These are phyloP conservation scores for Oscheius myriophilus DNA, from an alignment of 2,888 invertebrate species.

Conservation along the genomic window DNA sequence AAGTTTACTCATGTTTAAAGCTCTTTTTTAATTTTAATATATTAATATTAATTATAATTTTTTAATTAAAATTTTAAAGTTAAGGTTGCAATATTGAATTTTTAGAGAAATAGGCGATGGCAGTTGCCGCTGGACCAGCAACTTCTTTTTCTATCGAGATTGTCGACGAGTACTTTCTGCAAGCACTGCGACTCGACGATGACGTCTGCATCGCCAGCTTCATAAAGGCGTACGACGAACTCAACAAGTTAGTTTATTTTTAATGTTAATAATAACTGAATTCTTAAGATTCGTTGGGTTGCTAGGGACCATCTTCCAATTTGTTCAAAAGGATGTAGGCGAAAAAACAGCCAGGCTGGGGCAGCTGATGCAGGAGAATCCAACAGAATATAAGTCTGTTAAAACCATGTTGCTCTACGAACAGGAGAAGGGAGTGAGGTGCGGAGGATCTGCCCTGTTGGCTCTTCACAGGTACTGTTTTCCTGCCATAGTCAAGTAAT, in stretches of 20 bases:
- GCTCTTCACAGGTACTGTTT: constrained; percentile 39
- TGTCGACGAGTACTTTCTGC: background rate
- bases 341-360: constrained; percentile 38
- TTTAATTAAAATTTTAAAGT: no score
- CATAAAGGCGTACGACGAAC: constrained; percentile 32
- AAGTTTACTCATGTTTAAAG: no score
- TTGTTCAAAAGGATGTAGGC: constrained; percentile 44
- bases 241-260: constrained; percentile 26
- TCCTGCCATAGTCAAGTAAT: background rate
- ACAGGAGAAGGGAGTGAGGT: constrained; percentile 26
- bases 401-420: constrained; percentile 30
- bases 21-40: no score
- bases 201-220: constrained; percentile 36
- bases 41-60: no score
- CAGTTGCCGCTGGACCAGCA: background rate
- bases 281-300: constrained; percentile 40
- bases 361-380: constrained; percentile 32
- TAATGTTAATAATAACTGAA: background rate
- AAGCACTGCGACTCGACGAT: background rate
- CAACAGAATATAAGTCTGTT: constrained; percentile 33
- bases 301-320: constrained; percentile 53
- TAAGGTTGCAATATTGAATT: no score
- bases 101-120: background rate
- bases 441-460: constrained; percentile 37
- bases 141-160: background rate